Evolutionary conservation across 2,797 vertebrate genomes (phyloP).

Genomic region (Buceros bicornis): DNA sequence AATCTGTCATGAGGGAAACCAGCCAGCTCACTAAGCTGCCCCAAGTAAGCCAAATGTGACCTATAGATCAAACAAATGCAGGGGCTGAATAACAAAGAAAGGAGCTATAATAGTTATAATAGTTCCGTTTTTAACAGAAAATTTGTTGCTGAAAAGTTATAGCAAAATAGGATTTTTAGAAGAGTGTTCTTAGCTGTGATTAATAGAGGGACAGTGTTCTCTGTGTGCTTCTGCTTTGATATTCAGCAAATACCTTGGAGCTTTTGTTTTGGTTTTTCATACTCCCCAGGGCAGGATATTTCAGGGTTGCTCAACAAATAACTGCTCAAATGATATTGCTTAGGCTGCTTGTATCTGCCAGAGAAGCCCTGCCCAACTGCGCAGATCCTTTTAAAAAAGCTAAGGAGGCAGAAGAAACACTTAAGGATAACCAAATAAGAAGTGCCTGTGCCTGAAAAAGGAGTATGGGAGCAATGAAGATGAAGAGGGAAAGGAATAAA

Average conservation of each 20-base stretch:
- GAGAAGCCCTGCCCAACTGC: constrained; percentile 37
- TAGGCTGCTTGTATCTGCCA: constrained; percentile 47
- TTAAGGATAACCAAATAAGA: constrained; percentile 32
- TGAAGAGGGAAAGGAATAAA: background rate
- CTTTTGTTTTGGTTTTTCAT: constrained; percentile 54
- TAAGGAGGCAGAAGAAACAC: constrained; percentile 12
- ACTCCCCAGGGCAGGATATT: constrained; percentile 64
- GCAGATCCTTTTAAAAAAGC: constrained; percentile 5
- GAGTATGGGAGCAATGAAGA: background rate
- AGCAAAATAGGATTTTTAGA: background rate
- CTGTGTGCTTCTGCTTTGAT: constrained; percentile 52
- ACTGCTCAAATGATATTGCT: constrained; percentile 37
- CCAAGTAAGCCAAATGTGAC: background rate
- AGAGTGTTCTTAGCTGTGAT: background rate
- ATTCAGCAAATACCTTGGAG: constrained; percentile 58
- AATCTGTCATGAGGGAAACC: background rate
- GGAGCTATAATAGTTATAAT: background rate
- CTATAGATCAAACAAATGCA: background rate
- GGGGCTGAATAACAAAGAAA: background rate
- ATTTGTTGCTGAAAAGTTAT: background rate
- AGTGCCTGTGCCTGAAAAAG: background rate
- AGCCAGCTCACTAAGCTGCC: background rate
- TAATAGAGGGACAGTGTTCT: constrained; percentile 7
- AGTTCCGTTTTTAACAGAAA: constrained; percentile 7
- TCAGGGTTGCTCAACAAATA: constrained; percentile 63